Percentiles rank a stretch among this genome's conserved stretches.
phyloP scores from a whole-genome alignment of 2,113 vertebrate species.

The Sinocyclocheilus maitianheensis region DNA sequence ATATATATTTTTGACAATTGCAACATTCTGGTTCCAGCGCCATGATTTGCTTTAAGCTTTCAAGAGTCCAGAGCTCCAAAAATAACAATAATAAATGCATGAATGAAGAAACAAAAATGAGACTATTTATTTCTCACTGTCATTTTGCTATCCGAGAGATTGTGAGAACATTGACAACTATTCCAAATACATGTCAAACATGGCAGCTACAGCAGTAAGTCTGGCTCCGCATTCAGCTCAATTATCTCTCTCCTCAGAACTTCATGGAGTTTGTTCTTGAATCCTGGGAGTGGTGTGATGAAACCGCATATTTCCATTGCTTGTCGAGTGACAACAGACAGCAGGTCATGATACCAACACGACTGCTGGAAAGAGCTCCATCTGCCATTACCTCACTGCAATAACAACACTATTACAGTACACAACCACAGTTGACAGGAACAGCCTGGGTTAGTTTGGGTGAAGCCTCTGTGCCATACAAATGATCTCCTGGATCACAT shows the following conservation, averaged over 20 bases:
- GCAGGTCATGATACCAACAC: neutral
- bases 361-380: slow-evolving; percentile 15
- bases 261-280: slow-evolving; percentile 23
- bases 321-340: slow-evolving; percentile 32
- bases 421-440: slow-evolving; percentile 52
- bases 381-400: slow-evolving; percentile 68
- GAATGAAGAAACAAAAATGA: slow-evolving; percentile 30
- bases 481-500: too few species aligned
- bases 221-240: neutral
- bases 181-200: slow-evolving; percentile 18
- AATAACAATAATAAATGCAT: slow-evolving; percentile 56
- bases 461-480: too few species aligned
- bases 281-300: slow-evolving; percentile 33
- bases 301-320: slow-evolving; percentile 39
- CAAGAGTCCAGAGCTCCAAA: slow-evolving; percentile 29
- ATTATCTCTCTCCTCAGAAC: slow-evolving; percentile 20
- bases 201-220: neutral
- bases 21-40: neutral
- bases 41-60: neutral
- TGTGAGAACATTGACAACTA: neutral
- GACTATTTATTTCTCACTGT: slow-evolving; percentile 10
- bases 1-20: neutral
- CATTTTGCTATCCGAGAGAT: neutral
- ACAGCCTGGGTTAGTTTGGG: slow-evolving; percentile 29
- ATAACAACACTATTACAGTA: slow-evolving; percentile 65